Evolutionary conservation across 2,797 vertebrate species (phyloP).

Genomic region (Halcyon badia): DNA sequence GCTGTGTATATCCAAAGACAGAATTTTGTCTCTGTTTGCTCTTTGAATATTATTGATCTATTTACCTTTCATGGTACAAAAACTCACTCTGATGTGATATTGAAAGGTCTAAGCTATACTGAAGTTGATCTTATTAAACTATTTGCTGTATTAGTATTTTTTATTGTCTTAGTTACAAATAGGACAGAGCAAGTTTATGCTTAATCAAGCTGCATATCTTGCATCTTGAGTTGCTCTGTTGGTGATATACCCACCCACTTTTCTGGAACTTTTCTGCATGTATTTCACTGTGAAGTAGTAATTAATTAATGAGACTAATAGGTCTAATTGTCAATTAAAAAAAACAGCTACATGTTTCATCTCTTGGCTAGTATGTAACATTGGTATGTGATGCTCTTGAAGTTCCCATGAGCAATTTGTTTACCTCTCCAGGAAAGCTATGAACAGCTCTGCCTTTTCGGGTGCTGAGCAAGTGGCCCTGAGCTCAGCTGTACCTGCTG

Average conservation of each 20-base stretch:
- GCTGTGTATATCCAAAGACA: accelerated
- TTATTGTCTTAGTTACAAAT: not conserved
- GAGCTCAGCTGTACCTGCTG: not conserved
- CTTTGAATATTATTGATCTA: not conserved
- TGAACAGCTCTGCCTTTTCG: not conserved
- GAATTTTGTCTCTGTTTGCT: not conserved
- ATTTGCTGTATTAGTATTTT: not conserved
- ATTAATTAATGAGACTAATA: not conserved
- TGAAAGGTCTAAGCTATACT: not conserved
- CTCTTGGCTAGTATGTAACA: not conserved
- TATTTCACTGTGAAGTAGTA: not conserved
- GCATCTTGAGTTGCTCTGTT: not conserved
- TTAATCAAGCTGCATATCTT: not conserved
- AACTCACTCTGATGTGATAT: not conserved
- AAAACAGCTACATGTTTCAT: not conserved
- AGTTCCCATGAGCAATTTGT: not conserved
- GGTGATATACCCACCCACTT: not conserved
- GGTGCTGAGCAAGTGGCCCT: not conserved
- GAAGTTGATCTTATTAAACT: not conserved
- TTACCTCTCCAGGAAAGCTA: not conserved
- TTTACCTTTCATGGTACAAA: not conserved
- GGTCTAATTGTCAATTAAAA: not conserved
- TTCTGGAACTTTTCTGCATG: not conserved
- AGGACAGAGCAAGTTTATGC: not conserved
- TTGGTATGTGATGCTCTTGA: not conserved